A percentile compares a stretch with the other conserved stretches of the same genome.
Conservation (phyloP, 2,113 vertebrate genomes). For the Calypte anna region DNA sequence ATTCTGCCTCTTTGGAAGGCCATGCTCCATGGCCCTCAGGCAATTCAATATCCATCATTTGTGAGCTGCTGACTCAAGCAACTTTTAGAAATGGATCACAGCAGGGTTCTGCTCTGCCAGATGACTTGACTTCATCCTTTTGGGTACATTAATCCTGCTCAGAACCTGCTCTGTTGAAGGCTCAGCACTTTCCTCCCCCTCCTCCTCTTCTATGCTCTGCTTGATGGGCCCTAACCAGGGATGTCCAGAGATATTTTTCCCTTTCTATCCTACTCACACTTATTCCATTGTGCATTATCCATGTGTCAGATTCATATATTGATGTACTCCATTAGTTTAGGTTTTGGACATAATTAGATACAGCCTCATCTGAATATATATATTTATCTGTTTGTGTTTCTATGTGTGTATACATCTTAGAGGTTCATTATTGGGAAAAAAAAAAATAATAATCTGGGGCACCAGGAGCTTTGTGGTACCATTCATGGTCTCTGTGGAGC, state of each 20-base stretch:
- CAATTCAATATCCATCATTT: not conserved
- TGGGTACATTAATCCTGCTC: not conserved
- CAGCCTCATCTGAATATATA: not conserved
- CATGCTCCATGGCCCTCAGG: not conserved
- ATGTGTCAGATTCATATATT: not conserved
- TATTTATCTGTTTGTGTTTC: rapidly evolving
- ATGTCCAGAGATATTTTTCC: not conserved
- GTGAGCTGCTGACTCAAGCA: conserved; percentile 15
- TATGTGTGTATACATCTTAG: not conserved
- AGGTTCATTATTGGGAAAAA: not conserved
- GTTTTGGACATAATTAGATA: not conserved
- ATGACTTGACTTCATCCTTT: not conserved
- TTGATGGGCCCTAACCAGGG: not conserved
- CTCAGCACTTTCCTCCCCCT: not conserved
- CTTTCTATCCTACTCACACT: not conserved
- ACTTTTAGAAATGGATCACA: not conserved
- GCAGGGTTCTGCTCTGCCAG: not conserved
- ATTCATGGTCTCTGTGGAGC: not conserved
- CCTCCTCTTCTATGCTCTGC: not conserved
- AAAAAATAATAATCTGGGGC: not conserved
- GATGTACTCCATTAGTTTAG: not conserved
- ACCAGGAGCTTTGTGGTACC: conserved; percentile 23
- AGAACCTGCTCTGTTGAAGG: not conserved
- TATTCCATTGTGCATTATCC: not conserved
- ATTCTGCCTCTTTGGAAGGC: not conserved